Evolutionary conservation across 2,113 vertebrate species (phyloP), one percentile per base, ranked within the genome.

Genomic region (Leuciscus idus): DNA sequence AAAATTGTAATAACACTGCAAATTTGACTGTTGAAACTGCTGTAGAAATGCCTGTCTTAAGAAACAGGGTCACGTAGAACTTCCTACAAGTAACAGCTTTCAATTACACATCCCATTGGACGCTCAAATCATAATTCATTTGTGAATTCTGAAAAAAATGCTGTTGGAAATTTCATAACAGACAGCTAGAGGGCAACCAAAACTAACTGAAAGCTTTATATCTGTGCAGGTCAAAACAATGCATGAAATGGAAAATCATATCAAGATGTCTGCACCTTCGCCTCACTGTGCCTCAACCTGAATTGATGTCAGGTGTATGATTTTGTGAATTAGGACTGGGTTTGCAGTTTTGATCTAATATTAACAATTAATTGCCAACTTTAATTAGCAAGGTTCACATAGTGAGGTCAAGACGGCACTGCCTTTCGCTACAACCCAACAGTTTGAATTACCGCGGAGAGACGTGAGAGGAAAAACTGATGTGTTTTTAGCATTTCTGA

Each of bases 111-210:
- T 48, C 28, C 48, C 74, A 52, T 0, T 10, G 15, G 74, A 52
- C 0, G 12, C 23, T 28, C 11, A 72, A 28, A 75, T 82, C 30
- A 77, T 46, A 3, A 17, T 28, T 75, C 13, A 50, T 33, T 86
- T 30, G 36, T 8, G n/a, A 26, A 64, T 79, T 52, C 36, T 66
- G 43, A 55, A 39, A 30, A 28, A 82, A 83, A 66, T 23, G 13
- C 33, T 26, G 19, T 39, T 15, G 13, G 55, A 88, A 86, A 88
- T 89, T 91, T 91, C 75, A 92, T 84, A 61, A 61, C 88, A 87
- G 91, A 91, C 95, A 95, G 93, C 95, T 95, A 95, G 95, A 94
- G 95, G 95, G 95, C 95, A 94, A 93, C 94, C 93, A 91, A 93
- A 88, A 92, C 91, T 92, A 92, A 91, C 88, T 85, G 15, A 92